Evolutionary conservation across 2,113 vertebrate genomes (phyloP), one percentile per base, ranked within the genome.

Genomic region (Nycticorax nycticorax): DNA sequence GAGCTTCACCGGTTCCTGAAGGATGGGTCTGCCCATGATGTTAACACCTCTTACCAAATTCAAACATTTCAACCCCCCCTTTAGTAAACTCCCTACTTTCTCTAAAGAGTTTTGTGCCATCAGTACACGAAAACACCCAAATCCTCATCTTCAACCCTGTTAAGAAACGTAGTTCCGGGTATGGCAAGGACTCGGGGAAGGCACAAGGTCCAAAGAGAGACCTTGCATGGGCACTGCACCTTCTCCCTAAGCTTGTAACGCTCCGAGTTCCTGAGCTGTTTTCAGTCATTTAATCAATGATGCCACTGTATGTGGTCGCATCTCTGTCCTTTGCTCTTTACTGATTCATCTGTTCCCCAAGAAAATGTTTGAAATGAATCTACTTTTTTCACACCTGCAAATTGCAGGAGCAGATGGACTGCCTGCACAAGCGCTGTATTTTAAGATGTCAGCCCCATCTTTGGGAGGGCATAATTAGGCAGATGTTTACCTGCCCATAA

Each of bases 1-100:
- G 15, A 68, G 39, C 35, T 48, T 56, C 81, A 37, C 0, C 0
- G 0, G 63, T 1, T 50, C 30, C 39, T 15, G 75, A 43, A 60
- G 78, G 74, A 72, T 6, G 11, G 14, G 37, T 33, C 67, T 16
- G 76, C 41, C 62, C 22, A 60, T 43, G 55, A 56, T 0, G 1
- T 48, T 33, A 35, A 69, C 0, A 0, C 41, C 66, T 79, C 63
- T 24, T 50, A 66, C 59, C 3, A 5, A 92, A 75, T 43, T 35
- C 64, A 87, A 72, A n/a, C 7, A 45, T 26, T 47, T 71, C 56
- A 56, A 32, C 8, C 4, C 5, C 6, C 17, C 16, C 35, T 82
- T 94, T 8, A 76, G 53, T 41, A 74, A 90, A 79, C 59, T 62
- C 39, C 20, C 32, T 48, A 3, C 24, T 79, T 87, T 73, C 17